Conservation (phyloP, 2,888 invertebrate species). For the Pandemis corylana region DNA sequence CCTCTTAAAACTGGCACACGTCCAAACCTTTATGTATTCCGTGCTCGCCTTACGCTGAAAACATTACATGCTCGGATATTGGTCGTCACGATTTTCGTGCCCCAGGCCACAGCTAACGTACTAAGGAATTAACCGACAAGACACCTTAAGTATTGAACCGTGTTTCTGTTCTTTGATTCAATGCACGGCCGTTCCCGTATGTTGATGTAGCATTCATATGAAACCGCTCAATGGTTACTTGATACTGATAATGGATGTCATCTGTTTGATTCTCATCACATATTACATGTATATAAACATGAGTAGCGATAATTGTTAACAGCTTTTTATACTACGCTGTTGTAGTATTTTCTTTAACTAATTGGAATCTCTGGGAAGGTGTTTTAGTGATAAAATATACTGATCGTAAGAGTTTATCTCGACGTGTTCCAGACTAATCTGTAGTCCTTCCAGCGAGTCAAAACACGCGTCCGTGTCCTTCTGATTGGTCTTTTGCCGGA, state of each 20-base stretch:
- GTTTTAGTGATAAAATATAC: too few species aligned
- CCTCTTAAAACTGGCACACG: constrained; percentile 18
- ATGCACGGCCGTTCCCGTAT: constrained; percentile 24
- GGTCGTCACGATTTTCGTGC: constrained; percentile 71
- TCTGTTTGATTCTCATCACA: constrained; percentile 14
- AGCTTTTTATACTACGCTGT: too few species aligned
- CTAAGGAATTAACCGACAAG: constrained; percentile 48
- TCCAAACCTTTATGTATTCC: constrained; percentile 17
- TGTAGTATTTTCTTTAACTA: too few species aligned
- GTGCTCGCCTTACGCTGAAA: constrained; percentile 51
- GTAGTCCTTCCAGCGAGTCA: too few species aligned
- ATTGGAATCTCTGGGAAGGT: too few species aligned
- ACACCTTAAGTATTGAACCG: constrained; percentile 37
- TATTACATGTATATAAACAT: background rate
- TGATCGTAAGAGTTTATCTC: too few species aligned
- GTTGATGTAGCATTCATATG: constrained; percentile 22
- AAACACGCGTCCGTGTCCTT: too few species aligned
- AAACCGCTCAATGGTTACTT: constrained; percentile 4
- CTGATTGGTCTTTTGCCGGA: too few species aligned
- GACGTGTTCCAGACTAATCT: too few species aligned
- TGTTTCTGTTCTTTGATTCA: constrained; percentile 14
- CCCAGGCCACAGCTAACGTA: constrained; percentile 48
- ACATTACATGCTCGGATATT: constrained; percentile 55
- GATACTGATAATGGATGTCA: constrained; percentile 16
- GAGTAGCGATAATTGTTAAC: background rate